Evolutionary conservation across 2,888 invertebrate genomes (phyloP), one percentile per base, ranked within the genome.

Genomic region (Xestia rhomboidea): DNA sequence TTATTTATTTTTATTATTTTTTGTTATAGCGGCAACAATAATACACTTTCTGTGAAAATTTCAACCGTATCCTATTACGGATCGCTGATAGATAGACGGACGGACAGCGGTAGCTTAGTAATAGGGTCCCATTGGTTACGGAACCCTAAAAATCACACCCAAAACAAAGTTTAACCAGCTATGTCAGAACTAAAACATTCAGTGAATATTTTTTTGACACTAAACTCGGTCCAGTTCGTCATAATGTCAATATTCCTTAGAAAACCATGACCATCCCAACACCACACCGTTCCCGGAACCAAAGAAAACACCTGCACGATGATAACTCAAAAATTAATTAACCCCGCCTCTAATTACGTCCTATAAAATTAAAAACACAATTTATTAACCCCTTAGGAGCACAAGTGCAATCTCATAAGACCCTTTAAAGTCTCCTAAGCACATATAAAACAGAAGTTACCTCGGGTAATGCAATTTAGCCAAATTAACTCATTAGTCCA

Each of bases 401-500:
- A 81, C 79, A 49, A 80, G 76, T 87, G 87, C 88, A 86, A 88
- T 90, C 85, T 88, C 74, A 82, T 84, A 82, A 82, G 88, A 84
- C 87, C 84, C 86, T 82, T 84, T 88, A 88, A 89, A 85, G 84
- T 75, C 75, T 72, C 82, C 83, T 86, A 82, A 84, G 83, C 82
- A 89, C 87, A 89, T 89, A 89, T 91, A 89, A 91, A 89, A 82
- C 87, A 84, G 86, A 86, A 83, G 86, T 90, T 89, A 87, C 82
- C 88, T 83, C 77, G 73, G 80, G 89, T 87, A 88, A 88, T 89
- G 89, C 91, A 91, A 91, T 93, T 91, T 90, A 83, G 87, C 84
- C 89, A 90, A 92, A 93, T 92, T 91, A 91, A 89, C 90, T 91
- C 90, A 92, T 93, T 93, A 91, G 89, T 81, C 87, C 89, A 91